A percentile compares a stretch with the other conserved stretches of the same genome.
These are phyloP conservation scores for Lathamus discolor DNA, from an alignment of 2,113 vertebrate species.

Conservation along the genomic window DNA sequence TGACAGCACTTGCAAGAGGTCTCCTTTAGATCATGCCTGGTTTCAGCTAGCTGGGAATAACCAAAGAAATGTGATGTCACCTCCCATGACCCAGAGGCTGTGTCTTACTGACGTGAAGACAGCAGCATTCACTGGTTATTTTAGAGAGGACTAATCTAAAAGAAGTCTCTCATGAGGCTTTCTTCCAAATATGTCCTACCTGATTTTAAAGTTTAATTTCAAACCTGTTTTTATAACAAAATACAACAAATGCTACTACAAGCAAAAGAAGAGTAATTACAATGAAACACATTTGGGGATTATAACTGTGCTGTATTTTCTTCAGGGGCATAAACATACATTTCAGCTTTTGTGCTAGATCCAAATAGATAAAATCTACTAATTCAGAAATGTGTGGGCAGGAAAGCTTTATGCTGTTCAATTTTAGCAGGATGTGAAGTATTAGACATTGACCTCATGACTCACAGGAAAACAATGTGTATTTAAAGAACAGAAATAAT, in stretches of 20 bases:
- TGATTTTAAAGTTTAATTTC: not conserved
- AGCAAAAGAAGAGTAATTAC: not conserved
- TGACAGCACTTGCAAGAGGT: not conserved
- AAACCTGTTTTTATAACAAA: not conserved
- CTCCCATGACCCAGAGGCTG: not conserved
- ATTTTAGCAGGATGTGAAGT: constrained; percentile 8
- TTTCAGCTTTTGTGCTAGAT: not conserved
- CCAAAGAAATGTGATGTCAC: not conserved
- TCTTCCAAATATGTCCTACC: not conserved
- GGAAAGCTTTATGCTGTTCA: not conserved
- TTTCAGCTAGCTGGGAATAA: not conserved
- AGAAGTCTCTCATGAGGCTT: not conserved
- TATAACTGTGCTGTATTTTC: not conserved
- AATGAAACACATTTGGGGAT: not conserved
- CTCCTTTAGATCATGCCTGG: not conserved
- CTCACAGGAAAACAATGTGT: not conserved
- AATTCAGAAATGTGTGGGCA: not conserved
- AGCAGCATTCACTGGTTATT: not conserved
- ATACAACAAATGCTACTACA: not conserved
- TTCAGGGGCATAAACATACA: not conserved
- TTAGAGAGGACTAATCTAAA: not conserved
- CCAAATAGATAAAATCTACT: not conserved
- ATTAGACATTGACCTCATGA: not conserved
- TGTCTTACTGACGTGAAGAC: not conserved
- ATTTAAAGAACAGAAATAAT: constrained; percentile 20